Percentiles rank a stretch among this genome's conserved stretches.
These are phyloP conservation scores for Calliopum simillimum DNA, from an alignment of 2,888 invertebrate genomes.

Conservation along the genomic window DNA sequence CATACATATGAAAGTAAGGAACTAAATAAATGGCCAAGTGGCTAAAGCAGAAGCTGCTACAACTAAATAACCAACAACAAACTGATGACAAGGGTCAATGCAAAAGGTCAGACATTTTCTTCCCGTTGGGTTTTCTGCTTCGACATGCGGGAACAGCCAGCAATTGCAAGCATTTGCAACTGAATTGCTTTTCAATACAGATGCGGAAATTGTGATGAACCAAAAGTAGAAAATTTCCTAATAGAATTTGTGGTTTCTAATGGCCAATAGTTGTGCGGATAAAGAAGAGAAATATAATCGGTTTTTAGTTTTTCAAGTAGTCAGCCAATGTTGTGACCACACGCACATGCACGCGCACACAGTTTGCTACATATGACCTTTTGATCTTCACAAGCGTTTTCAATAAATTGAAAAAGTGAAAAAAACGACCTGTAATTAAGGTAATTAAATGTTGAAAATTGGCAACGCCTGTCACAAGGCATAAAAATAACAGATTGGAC, in stretches of 20 bases:
- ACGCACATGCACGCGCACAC: background rate
- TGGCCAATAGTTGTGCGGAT: background rate
- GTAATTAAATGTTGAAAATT: no score
- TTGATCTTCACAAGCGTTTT: no score
- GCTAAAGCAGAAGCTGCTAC: slow-evolving; percentile 12
- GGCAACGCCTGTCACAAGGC: no score
- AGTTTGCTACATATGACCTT: no score
- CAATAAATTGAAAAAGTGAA: no score
- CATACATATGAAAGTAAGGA: background rate
- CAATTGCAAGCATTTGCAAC: background rate
- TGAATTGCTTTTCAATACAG: slow-evolving; percentile 8
- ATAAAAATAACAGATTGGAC: no score
- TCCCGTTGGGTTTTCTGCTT: background rate
- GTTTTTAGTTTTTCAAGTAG: background rate
- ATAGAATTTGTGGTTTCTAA: slow-evolving; percentile 29
- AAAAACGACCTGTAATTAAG: no score
- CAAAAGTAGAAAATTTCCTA: background rate
- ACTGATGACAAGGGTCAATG: slow-evolving; percentile 42
- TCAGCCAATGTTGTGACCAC: slow-evolving; percentile 12
- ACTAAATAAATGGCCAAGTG: slow-evolving; percentile 3
- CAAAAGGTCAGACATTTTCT: slow-evolving; percentile 13
- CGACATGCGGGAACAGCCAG: background rate
- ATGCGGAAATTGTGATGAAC: slow-evolving; percentile 30
- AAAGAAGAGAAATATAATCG: no score
- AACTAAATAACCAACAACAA: slow-evolving; percentile 33